phyloP scores from a whole-genome alignment of 2,113 vertebrate genomes.

The Copsychus sechellarum region DNA sequence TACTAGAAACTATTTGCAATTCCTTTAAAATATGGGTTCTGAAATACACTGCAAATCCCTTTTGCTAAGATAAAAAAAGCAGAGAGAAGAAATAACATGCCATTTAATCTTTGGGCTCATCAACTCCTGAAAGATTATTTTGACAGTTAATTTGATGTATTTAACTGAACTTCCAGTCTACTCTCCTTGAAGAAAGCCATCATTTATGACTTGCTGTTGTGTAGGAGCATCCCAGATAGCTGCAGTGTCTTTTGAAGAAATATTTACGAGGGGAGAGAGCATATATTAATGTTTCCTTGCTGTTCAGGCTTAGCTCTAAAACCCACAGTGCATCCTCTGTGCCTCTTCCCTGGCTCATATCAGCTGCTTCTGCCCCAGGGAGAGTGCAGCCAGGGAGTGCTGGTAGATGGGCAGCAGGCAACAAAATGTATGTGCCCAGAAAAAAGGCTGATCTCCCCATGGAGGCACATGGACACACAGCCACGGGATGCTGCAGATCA shows the following conservation, averaged over 20 bases:
- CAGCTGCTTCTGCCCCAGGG: background rate
- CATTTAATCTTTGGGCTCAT: constrained; percentile 64
- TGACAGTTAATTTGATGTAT: constrained; percentile 72
- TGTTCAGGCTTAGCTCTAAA: background rate
- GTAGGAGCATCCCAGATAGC: background rate
- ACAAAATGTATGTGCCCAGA: background rate
- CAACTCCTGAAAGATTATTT: constrained; percentile 62
- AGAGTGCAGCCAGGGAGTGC: background rate
- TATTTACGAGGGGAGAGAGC: background rate
- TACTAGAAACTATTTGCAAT: constrained; percentile 57
- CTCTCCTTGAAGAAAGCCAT: constrained; percentile 41
- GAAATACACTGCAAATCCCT: constrained; percentile 54
- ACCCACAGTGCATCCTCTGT: background rate
- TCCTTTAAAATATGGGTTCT: constrained; percentile 69
- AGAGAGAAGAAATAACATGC: constrained; percentile 49
- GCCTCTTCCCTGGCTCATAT: background rate
- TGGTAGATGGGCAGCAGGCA: background rate
- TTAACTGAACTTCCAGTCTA: constrained; percentile 56
- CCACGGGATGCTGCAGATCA: background rate
- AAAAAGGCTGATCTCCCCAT: fast-evolving
- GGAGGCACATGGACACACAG: fast-evolving
- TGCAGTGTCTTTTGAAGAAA: constrained; percentile 33
- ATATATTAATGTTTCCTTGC: background rate
- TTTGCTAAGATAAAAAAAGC: constrained; percentile 50
- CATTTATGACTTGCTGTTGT: constrained; percentile 16